Evolutionary conservation across 1,140 invertebrate genomes (phyloP), one percentile per base, ranked within the genome.

Genomic region (Cydia splendana): DNA sequence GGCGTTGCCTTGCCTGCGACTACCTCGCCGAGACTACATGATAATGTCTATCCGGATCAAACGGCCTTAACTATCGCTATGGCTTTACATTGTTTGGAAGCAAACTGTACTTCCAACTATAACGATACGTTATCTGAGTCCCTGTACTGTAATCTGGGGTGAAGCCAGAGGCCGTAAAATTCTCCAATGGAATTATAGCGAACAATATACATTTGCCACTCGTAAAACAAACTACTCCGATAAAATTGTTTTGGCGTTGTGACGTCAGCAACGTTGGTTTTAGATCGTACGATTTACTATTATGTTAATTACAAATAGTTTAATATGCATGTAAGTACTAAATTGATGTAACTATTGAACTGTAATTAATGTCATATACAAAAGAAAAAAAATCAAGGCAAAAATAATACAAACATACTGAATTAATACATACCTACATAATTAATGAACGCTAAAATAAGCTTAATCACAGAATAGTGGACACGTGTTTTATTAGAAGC

Each of bases 161-260:
- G 28, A 18, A 75, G 74, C 53, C 45, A 75, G 74, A 30, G 34
- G 53, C 24, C 48, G 51, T 75, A 75, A 75, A 75, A 75, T 38
- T 75, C 74, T 57, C 20, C 10, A 34, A 4, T 13, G 53, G 51
- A 65, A 75, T 75, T 75, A 75, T 75, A 75, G 74, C 74, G 30
- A 51, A 71, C 67, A 42, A 71, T 51, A 75, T 75, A 75, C 51
- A 75, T 65, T 75, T 24, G 76, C 24, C 28, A 38, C 42, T 74
- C 76, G 51, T 77, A 77, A 77, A 77, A 77, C 71, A 53, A 74
- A 77, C 20, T 77, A 42, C 28, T 5, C 28, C 62, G 28, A 57
- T 75, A 71, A 75, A 78, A 78, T 75, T 71, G 77, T 34, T 75
- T 75, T 67, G 74, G 67, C 67, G 6, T 42, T 71, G 67, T 45